Conservation (phyloP, 2,113 vertebrate genomes). For the Notarius lentiginosus region DNA sequence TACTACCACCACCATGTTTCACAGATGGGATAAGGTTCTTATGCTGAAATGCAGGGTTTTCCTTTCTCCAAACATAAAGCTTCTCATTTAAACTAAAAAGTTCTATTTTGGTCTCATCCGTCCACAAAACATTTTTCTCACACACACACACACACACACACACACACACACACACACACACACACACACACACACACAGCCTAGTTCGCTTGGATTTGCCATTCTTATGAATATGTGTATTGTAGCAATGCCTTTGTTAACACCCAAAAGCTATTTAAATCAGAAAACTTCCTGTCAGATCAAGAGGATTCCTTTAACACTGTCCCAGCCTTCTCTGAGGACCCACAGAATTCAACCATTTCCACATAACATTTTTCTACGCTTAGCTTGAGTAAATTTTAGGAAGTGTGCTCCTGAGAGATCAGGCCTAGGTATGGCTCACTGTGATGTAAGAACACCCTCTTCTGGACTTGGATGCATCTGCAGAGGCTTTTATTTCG, state of each 20-base stretch:
- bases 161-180: too few relatives aligned
- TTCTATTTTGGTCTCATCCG: too few relatives aligned
- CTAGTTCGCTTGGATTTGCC: not conserved
- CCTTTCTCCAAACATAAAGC: too few relatives aligned
- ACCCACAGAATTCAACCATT: not conserved
- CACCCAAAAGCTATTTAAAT: too few relatives aligned
- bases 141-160: too few relatives aligned
- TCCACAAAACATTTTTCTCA: too few relatives aligned
- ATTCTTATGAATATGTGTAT: not conserved
- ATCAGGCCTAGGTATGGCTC: not conserved
- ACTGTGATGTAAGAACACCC: constrained; percentile 63
- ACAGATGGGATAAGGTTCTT: too few relatives aligned
- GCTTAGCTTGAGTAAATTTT: not conserved
- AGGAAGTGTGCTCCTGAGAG: not conserved
- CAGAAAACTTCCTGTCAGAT: not conserved
- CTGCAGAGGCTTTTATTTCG: not conserved
- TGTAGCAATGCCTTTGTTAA: not conserved
- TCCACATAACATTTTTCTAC: not conserved
- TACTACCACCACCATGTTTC: too few relatives aligned
- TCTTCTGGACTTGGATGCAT: constrained; percentile 60
- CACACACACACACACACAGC: too few relatives aligned
- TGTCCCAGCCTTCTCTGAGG: not conserved
- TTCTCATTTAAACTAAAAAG: too few relatives aligned
- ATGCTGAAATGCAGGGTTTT: too few relatives aligned
- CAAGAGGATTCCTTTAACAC: not conserved